Percentiles rank a stretch among this genome's conserved stretches.
Evolutionary conservation across 2,797 vertebrate genomes (phyloP).

Genomic region (Sciurus vulgaris): DNA sequence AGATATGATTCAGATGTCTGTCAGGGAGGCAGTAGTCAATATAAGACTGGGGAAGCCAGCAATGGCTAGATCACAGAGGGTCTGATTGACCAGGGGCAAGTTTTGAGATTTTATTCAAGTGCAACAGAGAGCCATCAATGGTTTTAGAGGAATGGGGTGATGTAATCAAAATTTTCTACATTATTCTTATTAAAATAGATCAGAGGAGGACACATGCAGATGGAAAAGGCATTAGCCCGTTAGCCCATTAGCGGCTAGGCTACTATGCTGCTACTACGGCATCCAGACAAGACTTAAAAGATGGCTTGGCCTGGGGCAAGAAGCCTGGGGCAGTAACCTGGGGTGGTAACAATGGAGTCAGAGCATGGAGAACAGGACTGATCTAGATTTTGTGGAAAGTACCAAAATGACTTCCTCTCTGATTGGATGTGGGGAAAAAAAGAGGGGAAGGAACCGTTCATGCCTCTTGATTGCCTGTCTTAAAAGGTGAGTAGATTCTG

Average conservation of each 20-base stretch:
- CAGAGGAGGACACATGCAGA: not conserved
- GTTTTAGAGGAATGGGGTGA: constrained; percentile 11
- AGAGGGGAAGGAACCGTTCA: no score
- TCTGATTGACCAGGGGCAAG: not conserved
- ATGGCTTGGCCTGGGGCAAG: not conserved
- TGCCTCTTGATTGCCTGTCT: not conserved
- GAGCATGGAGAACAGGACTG: not conserved
- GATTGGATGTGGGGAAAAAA: not conserved
- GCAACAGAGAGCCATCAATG: not conserved
- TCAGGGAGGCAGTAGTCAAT: not conserved
- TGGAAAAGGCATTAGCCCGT: not conserved
- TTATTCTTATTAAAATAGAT: constrained; percentile 8
- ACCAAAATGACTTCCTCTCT: not conserved
- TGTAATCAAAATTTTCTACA: constrained; percentile 39
- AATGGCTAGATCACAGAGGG: not conserved
- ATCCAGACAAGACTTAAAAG: not conserved
- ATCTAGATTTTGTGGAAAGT: not conserved
- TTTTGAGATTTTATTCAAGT: constrained; percentile 24
- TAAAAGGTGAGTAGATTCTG: not conserved
- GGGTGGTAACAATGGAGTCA: not conserved
- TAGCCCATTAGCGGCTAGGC: not conserved
- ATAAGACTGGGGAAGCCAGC: not conserved
- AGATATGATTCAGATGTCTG: not conserved
- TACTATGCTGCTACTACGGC: not conserved
- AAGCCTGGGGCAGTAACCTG: not conserved